Conservation (phyloP, 53 echinoderm and acorn worm genomes). For the Actinopyga echinites region DNA sequence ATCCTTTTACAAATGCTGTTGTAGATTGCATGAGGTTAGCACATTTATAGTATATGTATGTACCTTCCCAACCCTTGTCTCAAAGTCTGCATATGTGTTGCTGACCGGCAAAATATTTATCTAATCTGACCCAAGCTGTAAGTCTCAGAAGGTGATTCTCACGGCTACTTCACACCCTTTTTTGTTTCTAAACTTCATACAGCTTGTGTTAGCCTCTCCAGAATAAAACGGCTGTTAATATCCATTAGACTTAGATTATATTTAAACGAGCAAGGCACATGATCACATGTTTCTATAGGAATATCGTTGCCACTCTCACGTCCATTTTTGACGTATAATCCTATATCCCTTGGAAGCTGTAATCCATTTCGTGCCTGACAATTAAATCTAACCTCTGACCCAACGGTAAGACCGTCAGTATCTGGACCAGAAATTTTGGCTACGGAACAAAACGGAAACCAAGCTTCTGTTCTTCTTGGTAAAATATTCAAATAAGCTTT, state of each 20-base stretch:
- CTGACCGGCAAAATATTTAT: no score
- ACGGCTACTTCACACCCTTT: no score
- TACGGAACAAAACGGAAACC: conserved; percentile 2
- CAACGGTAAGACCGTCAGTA: neutral
- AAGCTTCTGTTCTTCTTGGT: neutral
- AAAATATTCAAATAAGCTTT: conserved; percentile 27
- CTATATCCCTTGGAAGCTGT: neutral
- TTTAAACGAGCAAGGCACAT: conserved; percentile 27
- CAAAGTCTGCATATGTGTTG: no score
- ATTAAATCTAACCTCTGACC: conserved; percentile 3
- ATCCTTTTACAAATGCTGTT: no score
- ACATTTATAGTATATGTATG: no score
- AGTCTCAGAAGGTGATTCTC: no score
- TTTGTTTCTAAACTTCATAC: no score
- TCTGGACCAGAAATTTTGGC: neutral
- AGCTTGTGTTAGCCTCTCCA: no score
- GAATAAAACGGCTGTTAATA: no score
- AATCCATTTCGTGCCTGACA: conserved; percentile 17
- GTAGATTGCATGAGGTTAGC: no score
- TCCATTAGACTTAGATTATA: conserved; percentile 3
- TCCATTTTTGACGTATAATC: conserved; percentile 1
- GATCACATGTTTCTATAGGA: conserved; percentile 17
- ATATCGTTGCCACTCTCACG: neutral
- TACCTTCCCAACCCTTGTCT: no score
- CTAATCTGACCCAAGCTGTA: no score